Percentiles rank a stretch among this genome's conserved stretches.
Evolutionary conservation across 2,888 invertebrate species (phyloP).

Genomic region (Falcaria lacertinaria): DNA sequence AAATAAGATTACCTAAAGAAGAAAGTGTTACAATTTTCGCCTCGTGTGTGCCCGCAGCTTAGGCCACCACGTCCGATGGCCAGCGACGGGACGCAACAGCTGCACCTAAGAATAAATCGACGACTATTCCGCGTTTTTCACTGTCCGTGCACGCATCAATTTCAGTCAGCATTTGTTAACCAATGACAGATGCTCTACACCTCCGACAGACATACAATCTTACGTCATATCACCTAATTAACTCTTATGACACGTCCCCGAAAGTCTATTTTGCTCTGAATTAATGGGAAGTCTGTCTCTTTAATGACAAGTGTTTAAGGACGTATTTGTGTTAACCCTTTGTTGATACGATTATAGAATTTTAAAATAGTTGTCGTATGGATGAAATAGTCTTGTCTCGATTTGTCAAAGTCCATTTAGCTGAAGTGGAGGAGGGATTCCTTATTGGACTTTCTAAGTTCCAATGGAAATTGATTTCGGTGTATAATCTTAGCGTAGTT

Average conservation of each 20-base stretch:
- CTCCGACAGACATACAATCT: slow-evolving; percentile 37
- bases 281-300: slow-evolving; percentile 19
- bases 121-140: slow-evolving; percentile 76
- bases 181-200: slow-evolving; percentile 76
- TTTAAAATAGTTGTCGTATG: slow-evolving; percentile 23
- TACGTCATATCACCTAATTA: slow-evolving; percentile 10
- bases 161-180: slow-evolving; percentile 73
- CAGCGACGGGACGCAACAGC: slow-evolving; percentile 62
- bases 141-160: slow-evolving; percentile 74
- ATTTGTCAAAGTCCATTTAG: background rate
- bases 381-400: background rate
- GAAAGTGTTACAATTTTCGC: no score
- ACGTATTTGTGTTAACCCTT: slow-evolving; percentile 63
- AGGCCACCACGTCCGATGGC: slow-evolving; percentile 35
- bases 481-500: no score
- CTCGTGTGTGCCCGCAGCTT: background rate
- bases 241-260: slow-evolving; percentile 18
- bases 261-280: slow-evolving; percentile 26
- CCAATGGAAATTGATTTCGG: background rate
- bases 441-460: background rate
- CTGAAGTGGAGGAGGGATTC: background rate
- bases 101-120: slow-evolving; percentile 63
- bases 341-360: slow-evolving; percentile 51
- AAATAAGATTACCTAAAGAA: no score
- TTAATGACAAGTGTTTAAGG: slow-evolving; percentile 64